Base-by-base conservation (phyloP, 2,113 vertebrate species). In the Scatophagus argus region DNA sequence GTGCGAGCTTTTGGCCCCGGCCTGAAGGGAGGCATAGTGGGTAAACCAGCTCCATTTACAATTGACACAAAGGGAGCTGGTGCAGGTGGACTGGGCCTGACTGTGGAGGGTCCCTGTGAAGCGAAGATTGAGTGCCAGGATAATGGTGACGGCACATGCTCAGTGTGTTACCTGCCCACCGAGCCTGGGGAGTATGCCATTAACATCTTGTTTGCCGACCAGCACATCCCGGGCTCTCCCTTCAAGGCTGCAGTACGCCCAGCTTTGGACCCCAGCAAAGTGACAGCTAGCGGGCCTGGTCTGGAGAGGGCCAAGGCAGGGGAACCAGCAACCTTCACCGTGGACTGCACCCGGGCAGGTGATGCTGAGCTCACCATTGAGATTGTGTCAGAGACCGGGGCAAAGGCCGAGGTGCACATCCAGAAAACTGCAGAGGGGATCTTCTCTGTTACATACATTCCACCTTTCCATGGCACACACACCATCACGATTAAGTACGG, bases 401-500 rank as follows among this genome's bases (percentile, higher is more conserved):
- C 82, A n/a, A 96, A 97, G 69, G 97, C 96, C 0, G 97, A 99
- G 87, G 98, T 99, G 67, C 93, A 96, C 73, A 96, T 99, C 91
- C 95, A 96, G 77, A 97, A 98, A 91, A 98, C 97, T 0, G 92
- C 94, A 0, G 96, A 99, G 0, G 97, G 97, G 23, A 98, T 95
- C 82, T 99, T 99, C 86, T 93, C 95, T 62, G 96, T 99, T 88
- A 98, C 96, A 60, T 99, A 99, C 91, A 97, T 93, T 3, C 96
- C 98, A 0, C 88, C 96, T 43, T 96, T 96, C 44, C 95, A 97
- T 0, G 98, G 98, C 4, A 81, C 94, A 43, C 97, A 99, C 92
- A 98, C 96, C 85, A 96, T 99, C 83, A 99, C 96, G 62, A 96
- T 99, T 91, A 98, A 97, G 41, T 99, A 99, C 0, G 97, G 97